Evolutionary conservation across 2,113 vertebrate genomes (phyloP), one percentile per base, ranked within the genome.

Genomic region (Camelus bactrianus): DNA sequence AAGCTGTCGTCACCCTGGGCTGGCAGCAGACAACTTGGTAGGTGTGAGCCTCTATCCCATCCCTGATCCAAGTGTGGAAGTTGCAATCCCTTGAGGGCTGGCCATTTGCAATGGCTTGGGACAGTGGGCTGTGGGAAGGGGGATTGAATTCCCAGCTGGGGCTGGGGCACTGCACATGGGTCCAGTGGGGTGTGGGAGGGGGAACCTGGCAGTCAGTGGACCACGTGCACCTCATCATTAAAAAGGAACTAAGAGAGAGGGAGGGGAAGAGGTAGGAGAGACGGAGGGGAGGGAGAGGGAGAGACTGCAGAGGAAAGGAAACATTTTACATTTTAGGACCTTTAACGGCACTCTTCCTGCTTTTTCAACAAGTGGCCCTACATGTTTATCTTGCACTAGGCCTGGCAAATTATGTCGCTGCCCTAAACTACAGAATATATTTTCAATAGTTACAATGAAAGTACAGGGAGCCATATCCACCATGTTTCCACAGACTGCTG

Each of bases 361-460:
- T 85, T 85, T 95, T 77, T 38, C 35, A 89, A 95, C 50, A 70
- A 76, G 35, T 28, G 32, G 7, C 17, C 24, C 50, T 6, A 15
- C 26, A 28, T 94, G 94, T 83, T 70, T 22, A 32, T 94, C 89
- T 95, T 92, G n/a, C 24, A 88, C 56, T 70, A 77, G 56, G 69
- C 60, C 65, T 19, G 24, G 35, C 15, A 80, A 95, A 85, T 84
- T 84, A 76, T 60, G 28, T 75, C 50, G 28, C 42, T 8, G 4
- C 16, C 20, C 28, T 58, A 17, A 24, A 60, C 72, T 72, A 50
- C 32, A 92, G 32, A 84, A 60, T 75, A 35, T 54, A 54, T 54
- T 86, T 89, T 38, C 46, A 62, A 42, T 17, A 80, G 58, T 81
- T 88, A 64, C 19, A 88, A 67, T 81, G 46, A 85, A 93, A 80